phyloP scores from a whole-genome alignment of 2,888 invertebrate genomes.

The Dryococelus australis region DNA sequence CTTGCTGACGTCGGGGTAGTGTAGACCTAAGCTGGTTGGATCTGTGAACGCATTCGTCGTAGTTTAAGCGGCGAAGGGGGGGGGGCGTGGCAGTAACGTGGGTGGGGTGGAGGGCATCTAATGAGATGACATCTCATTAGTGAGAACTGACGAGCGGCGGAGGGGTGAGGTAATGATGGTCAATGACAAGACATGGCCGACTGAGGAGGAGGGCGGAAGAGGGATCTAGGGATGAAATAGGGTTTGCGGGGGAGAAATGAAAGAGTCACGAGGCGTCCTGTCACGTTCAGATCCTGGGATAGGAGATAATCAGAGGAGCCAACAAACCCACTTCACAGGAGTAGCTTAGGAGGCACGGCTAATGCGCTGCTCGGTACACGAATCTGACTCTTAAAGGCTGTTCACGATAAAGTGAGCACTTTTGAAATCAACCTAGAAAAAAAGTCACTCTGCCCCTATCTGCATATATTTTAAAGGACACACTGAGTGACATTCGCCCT shows the following conservation, averaged over 20 bases:
- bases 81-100: background rate
- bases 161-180: conserved; percentile 31
- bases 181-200: conserved; percentile 32
- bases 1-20: too few relatives aligned
- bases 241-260: background rate
- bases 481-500: too few relatives aligned
- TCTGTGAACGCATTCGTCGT: background rate
- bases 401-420: too few relatives aligned
- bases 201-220: background rate
- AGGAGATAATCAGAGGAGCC: background rate
- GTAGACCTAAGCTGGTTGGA: background rate
- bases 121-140: conserved; percentile 40
- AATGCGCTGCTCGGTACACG: too few relatives aligned
- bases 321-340: too few relatives aligned
- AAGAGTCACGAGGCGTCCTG: background rate
- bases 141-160: background rate
- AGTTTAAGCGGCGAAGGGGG: background rate
- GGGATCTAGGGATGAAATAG: background rate
- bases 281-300: conserved; percentile 3
- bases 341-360: too few relatives aligned
- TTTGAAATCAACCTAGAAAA: too few relatives aligned
- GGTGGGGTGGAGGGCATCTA: background rate
- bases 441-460: too few relatives aligned
- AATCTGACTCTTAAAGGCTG: too few relatives aligned
- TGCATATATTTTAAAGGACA: too few relatives aligned